A percentile compares a stretch with the other conserved stretches of the same genome.
phyloP scores from a whole-genome alignment of 2,888 invertebrate species.

The Portevinia maculata region DNA sequence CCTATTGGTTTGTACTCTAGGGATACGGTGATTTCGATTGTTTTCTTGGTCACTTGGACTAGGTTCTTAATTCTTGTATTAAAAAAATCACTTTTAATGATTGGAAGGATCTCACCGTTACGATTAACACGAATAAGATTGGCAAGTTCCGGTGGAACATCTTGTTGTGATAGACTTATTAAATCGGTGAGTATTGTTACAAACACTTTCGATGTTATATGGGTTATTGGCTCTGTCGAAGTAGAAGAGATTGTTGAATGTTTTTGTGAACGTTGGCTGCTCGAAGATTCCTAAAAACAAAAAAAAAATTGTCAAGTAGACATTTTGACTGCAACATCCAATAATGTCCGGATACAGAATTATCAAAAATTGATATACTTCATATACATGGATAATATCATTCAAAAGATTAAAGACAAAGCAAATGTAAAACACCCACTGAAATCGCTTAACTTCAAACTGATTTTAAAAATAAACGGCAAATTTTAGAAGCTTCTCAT shows the following conservation, averaged over 20 bases:
- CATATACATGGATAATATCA: too few species aligned
- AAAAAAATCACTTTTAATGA: conserved; percentile 92
- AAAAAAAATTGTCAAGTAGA: neutral
- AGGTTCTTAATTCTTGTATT: conserved; percentile 91
- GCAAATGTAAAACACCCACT: too few species aligned
- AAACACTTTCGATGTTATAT: conserved; percentile 89
- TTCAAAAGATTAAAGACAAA: too few species aligned
- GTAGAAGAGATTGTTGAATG: neutral
- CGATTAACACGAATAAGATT: conserved; percentile 86
- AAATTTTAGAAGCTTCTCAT: too few species aligned
- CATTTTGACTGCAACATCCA: too few species aligned
- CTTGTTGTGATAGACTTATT: conserved; percentile 86
- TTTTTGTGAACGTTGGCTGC: neutral
- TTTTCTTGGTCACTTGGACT: conserved; percentile 86
- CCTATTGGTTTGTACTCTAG: conserved; percentile 90
- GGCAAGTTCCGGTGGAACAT: conserved; percentile 88
- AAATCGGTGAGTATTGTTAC: conserved; percentile 91
- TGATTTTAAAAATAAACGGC: too few species aligned
- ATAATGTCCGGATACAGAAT: too few species aligned
- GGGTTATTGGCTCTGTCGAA: conserved; percentile 86
- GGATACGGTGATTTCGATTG: conserved; percentile 86
- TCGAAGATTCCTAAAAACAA: conserved; percentile 26
- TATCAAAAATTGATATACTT: too few species aligned
- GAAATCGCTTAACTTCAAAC: too few species aligned
- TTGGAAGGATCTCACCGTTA: conserved; percentile 89